Base-by-base conservation (phyloP, 2,797 vertebrate genomes). In the Pseudotriccus pelzelni region DNA sequence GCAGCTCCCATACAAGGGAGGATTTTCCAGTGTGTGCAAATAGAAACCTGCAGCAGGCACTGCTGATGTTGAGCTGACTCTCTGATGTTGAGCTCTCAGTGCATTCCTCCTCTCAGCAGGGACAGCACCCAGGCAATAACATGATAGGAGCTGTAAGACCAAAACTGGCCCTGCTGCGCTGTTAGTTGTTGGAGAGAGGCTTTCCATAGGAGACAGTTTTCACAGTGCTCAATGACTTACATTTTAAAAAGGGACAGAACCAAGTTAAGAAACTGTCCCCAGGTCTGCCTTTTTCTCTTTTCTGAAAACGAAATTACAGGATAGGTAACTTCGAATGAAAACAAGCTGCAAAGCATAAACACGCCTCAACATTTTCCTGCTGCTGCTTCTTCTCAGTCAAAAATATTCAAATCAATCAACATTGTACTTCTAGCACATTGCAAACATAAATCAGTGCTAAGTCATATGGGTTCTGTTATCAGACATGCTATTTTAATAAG, bases 31-130 rank as follows among this genome's bases (percentile, higher is more conserved):
- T 12, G 12, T 3, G 13, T 6, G 14, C 66, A 19, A n/a, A 46
- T 0, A 75, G 32, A 36, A 56, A 43, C 14, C 41, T 78, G 72
- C 58, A 79, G 66, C 64, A 81, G 32, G 3, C 55, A 52, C 32
- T n/a, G 34, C 34, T 20, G 30, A 4, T 2, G 9, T 0, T 47
- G 46, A 47, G 46, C 12, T 8, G 24, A 5, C 14, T 9, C 21
- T 32, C 32, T 27, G 39, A 12, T 2, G 8, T 36, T 30, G 75
- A 47, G 17, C 41, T 62, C 28, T 32, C 62, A 4, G 4, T 58
- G n/a, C 24, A 32, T 28, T 41, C 10, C 11, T 14, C 46, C 23
- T 52, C 21, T 43, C 55, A 44, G 37, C 59, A 43, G 36, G 59
- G 37, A 43, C 63, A 77, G 69, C 34, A 60, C 27, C 49, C 59